Evolutionary conservation across 2,113 vertebrate genomes (phyloP), one percentile per base, ranked within the genome.

Genomic region (Rattus rattus): DNA sequence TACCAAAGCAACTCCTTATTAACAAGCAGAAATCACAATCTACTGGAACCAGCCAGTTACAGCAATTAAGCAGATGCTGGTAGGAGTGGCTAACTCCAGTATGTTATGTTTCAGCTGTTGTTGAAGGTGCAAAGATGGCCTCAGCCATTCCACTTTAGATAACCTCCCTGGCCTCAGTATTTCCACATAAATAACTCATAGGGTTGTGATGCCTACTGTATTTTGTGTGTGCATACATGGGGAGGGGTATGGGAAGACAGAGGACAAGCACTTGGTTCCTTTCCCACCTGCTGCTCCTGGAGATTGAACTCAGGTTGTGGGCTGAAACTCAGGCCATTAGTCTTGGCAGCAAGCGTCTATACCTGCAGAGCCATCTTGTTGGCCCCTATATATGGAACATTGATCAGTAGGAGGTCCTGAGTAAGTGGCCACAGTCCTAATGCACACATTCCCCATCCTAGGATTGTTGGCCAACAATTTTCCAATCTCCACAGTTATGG

Each of bases 1-100:
- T 88, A 88, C 73, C 30, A 1, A 56, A 96, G 80, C 94, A 97
- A 39, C 0, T 28, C 54, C 56, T 87, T 94, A 92, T 92, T 97
- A 97, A 95, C 79, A 96, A 96, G 59, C 67, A 70, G 65, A 95
- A 97, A 97, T 84, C 80, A 80, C 92, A 92, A 97, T 80, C 88
- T 88, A 10, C 16, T 90, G 85, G 88, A 94, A 91, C 8, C 63
- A 94, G 81, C 13, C 80, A 80, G 22, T 54, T 90, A 61, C 63
- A 94, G 10, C 19, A 69, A 59, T 77, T 87, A 39, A 75, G 52
- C 67, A 67, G 76, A 96, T 49, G 4, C 14, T 24, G 26, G 39
- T 39, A 80, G 52, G 43, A 61, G 8, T 92, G 72, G 75, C 76
- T 92, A 89, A 76, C 88, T 39, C 52, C 56, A 86, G 70, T 0